Percentiles rank a stretch among this genome's conserved stretches.
phyloP scores from a whole-genome alignment of 2,113 vertebrate genomes.

The Sterna hirundo region DNA sequence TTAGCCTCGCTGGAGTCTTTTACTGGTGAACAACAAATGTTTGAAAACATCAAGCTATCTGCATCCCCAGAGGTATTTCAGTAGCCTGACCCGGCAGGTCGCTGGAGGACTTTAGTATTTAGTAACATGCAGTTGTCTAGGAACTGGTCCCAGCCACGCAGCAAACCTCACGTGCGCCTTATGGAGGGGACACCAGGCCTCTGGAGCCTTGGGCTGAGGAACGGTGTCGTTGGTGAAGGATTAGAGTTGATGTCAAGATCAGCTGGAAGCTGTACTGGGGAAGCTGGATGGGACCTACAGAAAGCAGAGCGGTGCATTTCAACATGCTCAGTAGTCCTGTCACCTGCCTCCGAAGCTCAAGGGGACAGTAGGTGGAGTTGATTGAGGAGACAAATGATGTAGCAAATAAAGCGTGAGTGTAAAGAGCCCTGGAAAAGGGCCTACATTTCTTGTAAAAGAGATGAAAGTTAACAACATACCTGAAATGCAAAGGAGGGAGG shows the following conservation, averaged over 20 bases:
- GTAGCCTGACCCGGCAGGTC: background rate
- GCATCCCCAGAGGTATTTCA: fast-evolving
- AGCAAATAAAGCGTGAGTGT: background rate
- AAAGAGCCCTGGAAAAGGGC: background rate
- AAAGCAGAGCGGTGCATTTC: background rate
- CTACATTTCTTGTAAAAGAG: background rate
- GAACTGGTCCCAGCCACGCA: background rate
- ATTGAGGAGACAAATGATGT: background rate
- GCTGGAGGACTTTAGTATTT: background rate
- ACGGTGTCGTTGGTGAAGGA: fast-evolving
- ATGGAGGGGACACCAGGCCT: background rate
- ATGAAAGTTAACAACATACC: background rate
- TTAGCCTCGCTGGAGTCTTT: background rate
- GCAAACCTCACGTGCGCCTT: background rate
- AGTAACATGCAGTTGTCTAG: background rate
- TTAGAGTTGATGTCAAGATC: background rate
- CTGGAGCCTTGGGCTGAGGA: background rate
- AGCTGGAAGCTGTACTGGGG: background rate
- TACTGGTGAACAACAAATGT: background rate
- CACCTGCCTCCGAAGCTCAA: background rate
- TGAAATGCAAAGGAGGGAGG: background rate
- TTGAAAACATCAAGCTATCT: background rate
- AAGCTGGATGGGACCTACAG: background rate
- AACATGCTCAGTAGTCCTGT: background rate
- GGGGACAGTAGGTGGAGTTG: background rate